Evolutionary conservation across 2,113 vertebrate genomes (phyloP).

Genomic region (Antidorcas marsupialis): DNA sequence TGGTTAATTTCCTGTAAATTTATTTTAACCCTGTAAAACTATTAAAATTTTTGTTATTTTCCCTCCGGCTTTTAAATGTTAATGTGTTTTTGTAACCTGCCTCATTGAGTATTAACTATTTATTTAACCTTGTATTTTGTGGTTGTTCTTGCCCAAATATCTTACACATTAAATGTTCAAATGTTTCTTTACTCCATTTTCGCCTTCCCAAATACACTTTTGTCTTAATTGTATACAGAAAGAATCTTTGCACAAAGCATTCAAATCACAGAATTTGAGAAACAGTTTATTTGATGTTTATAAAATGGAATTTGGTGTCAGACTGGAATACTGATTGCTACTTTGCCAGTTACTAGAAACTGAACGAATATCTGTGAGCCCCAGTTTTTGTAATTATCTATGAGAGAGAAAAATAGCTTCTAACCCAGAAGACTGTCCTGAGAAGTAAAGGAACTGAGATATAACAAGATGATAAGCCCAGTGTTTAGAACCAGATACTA

Average conservation of each 20-base stretch:
- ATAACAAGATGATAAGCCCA: background rate
- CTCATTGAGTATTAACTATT: background rate
- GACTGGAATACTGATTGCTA: background rate
- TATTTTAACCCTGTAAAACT: constrained; percentile 7
- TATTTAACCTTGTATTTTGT: background rate
- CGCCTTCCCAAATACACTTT: background rate
- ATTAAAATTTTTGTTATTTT: constrained; percentile 26
- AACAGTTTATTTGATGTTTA: background rate
- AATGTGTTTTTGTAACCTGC: constrained; percentile 28
- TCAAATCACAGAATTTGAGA: background rate
- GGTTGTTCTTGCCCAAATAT: background rate
- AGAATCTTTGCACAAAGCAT: background rate
- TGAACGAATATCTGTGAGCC: background rate
- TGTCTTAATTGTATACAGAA: background rate
- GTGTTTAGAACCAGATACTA: background rate
- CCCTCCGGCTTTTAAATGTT: background rate
- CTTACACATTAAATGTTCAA: background rate
- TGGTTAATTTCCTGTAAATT: constrained; percentile 5
- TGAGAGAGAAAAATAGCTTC: background rate
- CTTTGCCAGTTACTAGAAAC: background rate
- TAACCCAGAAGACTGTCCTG: background rate
- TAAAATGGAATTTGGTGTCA: background rate
- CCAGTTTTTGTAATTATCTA: background rate
- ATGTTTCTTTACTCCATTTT: background rate
- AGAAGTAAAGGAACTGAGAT: background rate